Conservation (phyloP, 2,113 vertebrate genomes). For the Oryzias celebensis region DNA sequence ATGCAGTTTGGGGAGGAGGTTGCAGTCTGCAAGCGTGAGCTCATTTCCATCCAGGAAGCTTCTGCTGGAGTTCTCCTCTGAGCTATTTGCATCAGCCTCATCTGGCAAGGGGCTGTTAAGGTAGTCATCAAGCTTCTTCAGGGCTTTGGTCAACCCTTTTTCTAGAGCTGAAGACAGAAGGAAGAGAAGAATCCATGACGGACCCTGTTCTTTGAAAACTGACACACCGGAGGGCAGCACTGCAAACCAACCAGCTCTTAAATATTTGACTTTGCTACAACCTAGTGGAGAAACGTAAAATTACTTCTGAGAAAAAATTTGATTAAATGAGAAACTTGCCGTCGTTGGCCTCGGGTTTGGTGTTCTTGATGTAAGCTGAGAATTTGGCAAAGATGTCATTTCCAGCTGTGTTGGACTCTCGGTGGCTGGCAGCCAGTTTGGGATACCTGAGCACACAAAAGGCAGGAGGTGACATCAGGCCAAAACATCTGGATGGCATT, state of each 20-base stretch:
- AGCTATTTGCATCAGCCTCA: constrained; percentile 86
- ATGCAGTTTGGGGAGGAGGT: constrained; percentile 96
- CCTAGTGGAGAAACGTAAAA: constrained; percentile 51
- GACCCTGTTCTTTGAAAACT: not conserved
- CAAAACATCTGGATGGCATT: constrained; percentile 64
- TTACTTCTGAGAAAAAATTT: constrained; percentile 13
- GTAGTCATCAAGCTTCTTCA: constrained; percentile 92
- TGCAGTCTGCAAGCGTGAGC: constrained; percentile 95
- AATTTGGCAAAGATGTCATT: constrained; percentile 98
- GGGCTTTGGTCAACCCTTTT: constrained; percentile 84
- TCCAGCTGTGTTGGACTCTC: constrained; percentile 94
- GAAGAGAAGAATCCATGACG: constrained; percentile 3
- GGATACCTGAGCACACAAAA: constrained; percentile 84
- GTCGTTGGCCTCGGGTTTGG: constrained; percentile 86
- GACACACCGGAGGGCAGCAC: constrained; percentile 56
- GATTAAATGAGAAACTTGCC: constrained; percentile 77
- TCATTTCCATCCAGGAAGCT: constrained; percentile 93
- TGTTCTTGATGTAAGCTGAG: constrained; percentile 97
- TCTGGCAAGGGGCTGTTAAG: constrained; percentile 87
- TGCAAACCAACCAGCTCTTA: not conserved
- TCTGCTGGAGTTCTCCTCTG: constrained; percentile 83
- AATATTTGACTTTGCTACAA: constrained; percentile 52
- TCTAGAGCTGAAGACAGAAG: constrained; percentile 80
- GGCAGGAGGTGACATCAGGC: constrained; percentile 39
- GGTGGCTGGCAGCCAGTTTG: constrained; percentile 89